Evolutionary conservation across 2,888 invertebrate species (phyloP).

Genomic region (Harpalus rubripes): DNA sequence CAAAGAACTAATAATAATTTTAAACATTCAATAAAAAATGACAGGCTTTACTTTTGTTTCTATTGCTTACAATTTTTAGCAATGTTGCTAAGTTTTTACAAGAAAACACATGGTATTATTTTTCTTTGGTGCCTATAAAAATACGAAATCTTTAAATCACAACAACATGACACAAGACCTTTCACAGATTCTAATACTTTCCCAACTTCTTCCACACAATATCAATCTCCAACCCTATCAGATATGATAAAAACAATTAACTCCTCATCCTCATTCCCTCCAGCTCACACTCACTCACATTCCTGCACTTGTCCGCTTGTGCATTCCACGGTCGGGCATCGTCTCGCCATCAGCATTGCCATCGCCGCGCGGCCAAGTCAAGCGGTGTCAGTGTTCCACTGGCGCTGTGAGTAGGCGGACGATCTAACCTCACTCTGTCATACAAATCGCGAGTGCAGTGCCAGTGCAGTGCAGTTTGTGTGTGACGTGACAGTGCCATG

Average conservation of each 20-base stretch:
- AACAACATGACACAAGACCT: no score
- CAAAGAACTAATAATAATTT: no score
- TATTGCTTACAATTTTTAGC: no score
- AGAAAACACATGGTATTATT: no score
- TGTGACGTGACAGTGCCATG: conserved; percentile 56
- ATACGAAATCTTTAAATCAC: no score
- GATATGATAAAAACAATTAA: neutral
- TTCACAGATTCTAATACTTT: no score
- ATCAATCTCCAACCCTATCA: neutral
- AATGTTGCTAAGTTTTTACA: no score
- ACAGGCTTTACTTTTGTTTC: no score
- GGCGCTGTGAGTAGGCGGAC: conserved; percentile 60
- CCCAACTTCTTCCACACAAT: neutral
- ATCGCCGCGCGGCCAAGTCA: conserved; percentile 45
- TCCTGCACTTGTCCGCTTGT: conserved; percentile 22
- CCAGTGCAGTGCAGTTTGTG: conserved; percentile 1
- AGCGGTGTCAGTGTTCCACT: conserved; percentile 61
- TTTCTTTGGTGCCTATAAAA: no score
- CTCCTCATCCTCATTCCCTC: neutral
- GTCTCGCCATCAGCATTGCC: conserved; percentile 38
- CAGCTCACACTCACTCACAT: neutral
- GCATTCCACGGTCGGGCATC: conserved; percentile 54
- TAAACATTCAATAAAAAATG: no score
- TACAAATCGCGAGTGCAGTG: neutral
- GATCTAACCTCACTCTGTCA: conserved; percentile 39